phyloP scores from a whole-genome alignment of 1,140 invertebrate species.

The Leptinotarsa defecta region DNA sequence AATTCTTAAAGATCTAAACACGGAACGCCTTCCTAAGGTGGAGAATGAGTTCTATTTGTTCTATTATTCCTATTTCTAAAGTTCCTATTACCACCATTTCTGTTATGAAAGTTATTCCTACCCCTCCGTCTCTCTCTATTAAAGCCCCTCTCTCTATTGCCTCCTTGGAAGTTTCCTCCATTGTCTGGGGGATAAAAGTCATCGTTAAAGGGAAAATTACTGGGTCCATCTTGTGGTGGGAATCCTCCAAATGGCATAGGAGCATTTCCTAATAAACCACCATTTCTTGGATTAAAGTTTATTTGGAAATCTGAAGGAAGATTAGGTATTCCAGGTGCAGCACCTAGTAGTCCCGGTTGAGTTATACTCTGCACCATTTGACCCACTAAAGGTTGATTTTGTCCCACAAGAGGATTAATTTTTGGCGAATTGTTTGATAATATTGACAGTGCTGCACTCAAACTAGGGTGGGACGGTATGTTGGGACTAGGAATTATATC shows the following conservation, averaged over 20 bases:
- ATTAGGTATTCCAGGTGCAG: conserved; percentile 48
- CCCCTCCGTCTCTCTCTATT: conserved; percentile 37
- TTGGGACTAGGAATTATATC: conserved; percentile 41
- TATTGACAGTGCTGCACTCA: conserved; percentile 43
- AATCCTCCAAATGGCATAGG: conserved; percentile 42
- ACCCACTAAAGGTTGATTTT: conserved; percentile 42
- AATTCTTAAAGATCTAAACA: conserved; percentile 9
- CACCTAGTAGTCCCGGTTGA: conserved; percentile 51
- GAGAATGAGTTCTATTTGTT: conserved; percentile 37
- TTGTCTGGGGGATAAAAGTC: conserved; percentile 43
- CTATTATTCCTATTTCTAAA: conserved; percentile 39
- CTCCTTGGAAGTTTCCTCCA: conserved; percentile 25
- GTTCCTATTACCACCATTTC: conserved; percentile 37
- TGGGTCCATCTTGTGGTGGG: conserved; percentile 32
- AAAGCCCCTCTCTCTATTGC: conserved; percentile 32
- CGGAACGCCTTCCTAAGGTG: conserved; percentile 27
- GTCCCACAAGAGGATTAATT: conserved; percentile 26
- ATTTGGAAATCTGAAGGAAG: conserved; percentile 49
- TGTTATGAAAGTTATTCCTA: conserved; percentile 39
- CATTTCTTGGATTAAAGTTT: conserved; percentile 51
- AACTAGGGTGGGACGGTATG: conserved; percentile 28
- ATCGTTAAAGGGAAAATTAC: conserved; percentile 41
- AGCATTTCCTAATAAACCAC: conserved; percentile 50
- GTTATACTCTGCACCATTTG: conserved; percentile 36
- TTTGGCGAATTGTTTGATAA: conserved; percentile 37